phyloP scores from a whole-genome alignment of 35 echinoderm and acorn worm species.

The Apostichopus californicus region DNA sequence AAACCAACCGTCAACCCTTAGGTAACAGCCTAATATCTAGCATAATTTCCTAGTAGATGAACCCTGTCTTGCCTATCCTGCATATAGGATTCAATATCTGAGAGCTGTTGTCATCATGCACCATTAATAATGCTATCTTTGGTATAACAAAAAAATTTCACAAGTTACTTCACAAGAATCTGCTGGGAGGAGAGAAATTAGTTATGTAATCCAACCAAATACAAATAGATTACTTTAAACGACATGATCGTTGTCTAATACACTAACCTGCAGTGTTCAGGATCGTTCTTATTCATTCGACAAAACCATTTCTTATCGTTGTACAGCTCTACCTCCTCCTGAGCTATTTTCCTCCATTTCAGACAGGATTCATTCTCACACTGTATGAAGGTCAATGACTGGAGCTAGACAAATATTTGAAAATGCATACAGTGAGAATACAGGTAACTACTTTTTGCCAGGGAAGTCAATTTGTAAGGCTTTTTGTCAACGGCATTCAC shows the following conservation, averaged over 20 bases:
- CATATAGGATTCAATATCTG: too few species aligned
- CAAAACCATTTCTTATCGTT: conserved; percentile 66
- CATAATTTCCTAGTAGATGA: too few species aligned
- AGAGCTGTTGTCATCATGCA: too few species aligned
- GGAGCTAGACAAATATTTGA: conserved; percentile 22
- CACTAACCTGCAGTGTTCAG: conserved; percentile 53
- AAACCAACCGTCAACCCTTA: too few species aligned
- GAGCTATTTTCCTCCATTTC: conserved; percentile 68
- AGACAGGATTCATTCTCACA: conserved; percentile 78
- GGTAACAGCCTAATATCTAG: too few species aligned
- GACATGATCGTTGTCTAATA: neutral
- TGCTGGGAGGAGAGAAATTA: too few species aligned
- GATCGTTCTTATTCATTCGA: conserved; percentile 60
- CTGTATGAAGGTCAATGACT: conserved; percentile 65
- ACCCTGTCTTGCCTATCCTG: too few species aligned
- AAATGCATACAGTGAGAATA: neutral
- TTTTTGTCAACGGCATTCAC: neutral
- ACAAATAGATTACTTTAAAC: too few species aligned
- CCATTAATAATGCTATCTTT: too few species aligned
- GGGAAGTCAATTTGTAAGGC: neutral
- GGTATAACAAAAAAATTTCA: too few species aligned
- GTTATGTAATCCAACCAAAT: too few species aligned
- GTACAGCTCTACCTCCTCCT: conserved; percentile 48
- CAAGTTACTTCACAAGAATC: too few species aligned
- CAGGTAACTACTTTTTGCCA: neutral